Percentiles rank a stretch among this genome's conserved stretches.
These are phyloP conservation scores for Cololabis saira DNA, from an alignment of 2,113 vertebrate species.

Conservation along the genomic window DNA sequence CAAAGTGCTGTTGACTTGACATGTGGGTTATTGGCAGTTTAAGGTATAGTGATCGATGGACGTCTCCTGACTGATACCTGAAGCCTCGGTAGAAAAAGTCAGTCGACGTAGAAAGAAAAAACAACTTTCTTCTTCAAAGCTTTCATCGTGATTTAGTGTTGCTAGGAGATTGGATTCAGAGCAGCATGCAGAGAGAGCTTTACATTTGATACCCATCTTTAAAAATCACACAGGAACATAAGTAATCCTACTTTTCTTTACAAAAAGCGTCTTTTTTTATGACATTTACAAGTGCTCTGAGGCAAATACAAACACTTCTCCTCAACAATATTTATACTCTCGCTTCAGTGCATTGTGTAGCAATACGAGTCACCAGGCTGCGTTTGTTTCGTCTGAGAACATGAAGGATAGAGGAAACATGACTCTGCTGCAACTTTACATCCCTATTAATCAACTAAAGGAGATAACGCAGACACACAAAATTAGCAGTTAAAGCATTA, in stretches of 20 bases:
- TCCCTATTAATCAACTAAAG: background rate
- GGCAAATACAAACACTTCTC: background rate
- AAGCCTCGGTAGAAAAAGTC: slow-evolving; percentile 4
- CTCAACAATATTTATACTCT: background rate
- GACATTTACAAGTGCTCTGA: background rate
- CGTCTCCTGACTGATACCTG: slow-evolving; percentile 7
- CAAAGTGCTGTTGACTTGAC: background rate
- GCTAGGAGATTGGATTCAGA: too few relatives aligned
- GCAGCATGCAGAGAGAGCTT: too few relatives aligned
- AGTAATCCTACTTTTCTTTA: too few relatives aligned
- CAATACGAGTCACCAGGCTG: background rate
- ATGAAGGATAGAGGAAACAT: background rate
- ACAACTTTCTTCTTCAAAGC: too few relatives aligned
- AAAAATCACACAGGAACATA: too few relatives aligned
- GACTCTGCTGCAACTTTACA: background rate
- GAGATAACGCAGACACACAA: background rate
- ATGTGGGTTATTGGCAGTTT: slow-evolving; percentile 22
- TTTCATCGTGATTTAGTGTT: too few relatives aligned
- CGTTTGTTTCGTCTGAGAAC: slow-evolving; percentile 14
- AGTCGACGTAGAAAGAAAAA: too few relatives aligned
- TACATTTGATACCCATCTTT: too few relatives aligned
- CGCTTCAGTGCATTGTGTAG: background rate
- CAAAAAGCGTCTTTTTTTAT: slow-evolving; percentile 1
- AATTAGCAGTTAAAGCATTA: slow-evolving; percentile 43
- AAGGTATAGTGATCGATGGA: background rate